Evolutionary conservation across 1,140 invertebrate species (phyloP).

Genomic region (Sitodiplosis mosellana): DNA sequence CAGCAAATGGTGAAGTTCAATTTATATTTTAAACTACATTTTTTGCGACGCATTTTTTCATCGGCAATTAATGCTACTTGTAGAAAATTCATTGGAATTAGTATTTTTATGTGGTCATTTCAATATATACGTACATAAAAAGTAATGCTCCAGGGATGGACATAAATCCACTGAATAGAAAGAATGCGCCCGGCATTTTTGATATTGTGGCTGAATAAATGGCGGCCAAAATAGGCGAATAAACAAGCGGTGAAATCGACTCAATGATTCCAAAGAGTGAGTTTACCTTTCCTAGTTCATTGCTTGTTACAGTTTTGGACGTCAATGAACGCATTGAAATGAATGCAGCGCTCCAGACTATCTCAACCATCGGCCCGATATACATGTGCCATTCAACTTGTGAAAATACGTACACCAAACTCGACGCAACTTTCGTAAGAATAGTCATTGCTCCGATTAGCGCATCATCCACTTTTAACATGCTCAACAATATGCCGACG

Average conservation of each 20-base stretch:
- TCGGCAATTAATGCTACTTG: too few species aligned
- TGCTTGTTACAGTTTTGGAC: slow-evolving; percentile 54
- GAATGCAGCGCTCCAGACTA: slow-evolving; percentile 60
- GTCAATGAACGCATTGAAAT: slow-evolving; percentile 62
- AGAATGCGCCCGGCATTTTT: slow-evolving; percentile 58
- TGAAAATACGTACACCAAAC: slow-evolving; percentile 63
- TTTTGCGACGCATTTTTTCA: too few species aligned
- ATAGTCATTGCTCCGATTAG: slow-evolving; percentile 61
- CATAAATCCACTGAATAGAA: slow-evolving; percentile 52
- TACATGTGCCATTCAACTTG: slow-evolving; percentile 49
- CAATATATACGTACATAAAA: slow-evolving; percentile 43
- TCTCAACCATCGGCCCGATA: slow-evolving; percentile 52
- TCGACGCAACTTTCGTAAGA: slow-evolving; percentile 56
- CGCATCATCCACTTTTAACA: slow-evolving; percentile 60
- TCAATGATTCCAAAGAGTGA: slow-evolving; percentile 62
- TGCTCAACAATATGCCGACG: slow-evolving; percentile 58
- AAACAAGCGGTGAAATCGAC: slow-evolving; percentile 58
- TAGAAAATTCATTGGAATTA: too few species aligned
- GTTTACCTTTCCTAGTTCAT: slow-evolving; percentile 46
- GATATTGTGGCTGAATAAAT: slow-evolving; percentile 52
- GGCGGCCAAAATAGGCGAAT: slow-evolving; percentile 61
- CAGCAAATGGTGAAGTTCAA: too few species aligned
- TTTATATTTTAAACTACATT: too few species aligned
- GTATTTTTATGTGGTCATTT: too few species aligned
- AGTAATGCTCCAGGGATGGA: slow-evolving; percentile 58